Conservation (phyloP, 2,888 invertebrate species). For the Heliconius sara region DNA sequence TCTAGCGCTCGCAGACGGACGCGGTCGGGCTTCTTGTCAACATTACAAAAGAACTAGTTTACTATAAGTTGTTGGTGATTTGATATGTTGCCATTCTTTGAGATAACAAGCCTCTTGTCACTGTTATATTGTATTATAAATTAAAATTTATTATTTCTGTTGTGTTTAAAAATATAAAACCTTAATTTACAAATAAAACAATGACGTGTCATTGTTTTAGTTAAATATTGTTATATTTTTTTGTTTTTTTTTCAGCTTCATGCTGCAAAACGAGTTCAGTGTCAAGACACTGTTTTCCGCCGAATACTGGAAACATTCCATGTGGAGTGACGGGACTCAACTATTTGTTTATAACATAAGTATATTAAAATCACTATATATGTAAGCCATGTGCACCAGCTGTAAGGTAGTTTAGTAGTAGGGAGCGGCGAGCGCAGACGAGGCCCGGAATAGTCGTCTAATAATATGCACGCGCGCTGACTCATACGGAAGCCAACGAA, state of each 20-base stretch:
- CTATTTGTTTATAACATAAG: not conserved
- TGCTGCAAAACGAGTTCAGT: no score
- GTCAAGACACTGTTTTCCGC: no score
- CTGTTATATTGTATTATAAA: conserved; percentile 2
- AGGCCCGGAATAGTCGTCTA: conserved; percentile 69
- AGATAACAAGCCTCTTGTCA: conserved; percentile 35
- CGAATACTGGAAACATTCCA: no score
- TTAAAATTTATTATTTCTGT: not conserved
- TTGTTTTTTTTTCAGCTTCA: no score
- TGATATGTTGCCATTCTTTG: conserved; percentile 34
- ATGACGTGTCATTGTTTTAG: not conserved
- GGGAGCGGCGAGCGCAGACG: conserved; percentile 48
- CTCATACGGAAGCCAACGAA: conserved; percentile 69
- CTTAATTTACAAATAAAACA: not conserved
- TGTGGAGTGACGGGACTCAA: not conserved
- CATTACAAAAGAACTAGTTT: conserved; percentile 36
- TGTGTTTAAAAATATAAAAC: not conserved
- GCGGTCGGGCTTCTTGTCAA: conserved; percentile 36
- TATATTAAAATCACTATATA: not conserved
- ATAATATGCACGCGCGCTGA: conserved; percentile 68
- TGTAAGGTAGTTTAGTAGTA: conserved; percentile 44
- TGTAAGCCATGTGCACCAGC: conserved; percentile 38
- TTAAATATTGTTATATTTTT: not conserved
- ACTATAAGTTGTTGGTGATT: conserved; percentile 32
- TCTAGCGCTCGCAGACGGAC: conserved; percentile 28